Evolutionary conservation across 1,140 invertebrate genomes (phyloP), one percentile per base, ranked within the genome.

Genomic region (Drosophila miranda): DNA sequence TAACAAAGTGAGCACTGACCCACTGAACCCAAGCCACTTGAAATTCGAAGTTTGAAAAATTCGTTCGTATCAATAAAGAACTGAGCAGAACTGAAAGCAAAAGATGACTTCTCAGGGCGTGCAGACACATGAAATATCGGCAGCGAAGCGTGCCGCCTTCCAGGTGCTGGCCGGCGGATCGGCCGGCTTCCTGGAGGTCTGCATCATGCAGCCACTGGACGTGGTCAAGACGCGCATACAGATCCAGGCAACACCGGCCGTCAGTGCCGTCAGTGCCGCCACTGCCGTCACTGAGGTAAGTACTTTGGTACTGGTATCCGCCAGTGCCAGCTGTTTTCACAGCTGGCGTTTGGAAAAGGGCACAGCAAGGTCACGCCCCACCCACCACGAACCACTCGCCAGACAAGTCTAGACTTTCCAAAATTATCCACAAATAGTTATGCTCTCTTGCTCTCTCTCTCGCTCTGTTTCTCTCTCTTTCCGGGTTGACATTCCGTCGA

Each of bases 141-240:
- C 52, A 0, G 82, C 94, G 38, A 95, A 95, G 91, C 93, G 95
- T 89, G 96, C 95, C 51, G 93, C 93, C 2, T 95, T 98, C 90
- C 97, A 98, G 92, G 95, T 98, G 77, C 93, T 94, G 38, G 95
- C 97, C 74, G 97, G 97, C 60, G 97, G 97, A 60, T 97, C 96
- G 69, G 97, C 97, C 74, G 97, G 97, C 69, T 98, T 98, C 91
- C 94, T 98, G 13, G 98, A 99, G 93, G 96, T 98, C 50, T 98
- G 96, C 86, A 95, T 98, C 58, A 98, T 99, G 97, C 97, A 98
- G 92, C 98, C 97, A 2, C 92, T 98, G 87, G 97, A 99, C 92
- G 92, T 98, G 56, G 94, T 98, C 1, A 98, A 98, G 92, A 99
- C 97, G 6, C 92, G 96, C 58, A 94, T 97, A 73, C 96, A 97